Percentiles rank a stretch among this genome's conserved stretches.
phyloP scores from a whole-genome alignment of 2,888 invertebrate genomes.

The Danaus chrysippus region DNA sequence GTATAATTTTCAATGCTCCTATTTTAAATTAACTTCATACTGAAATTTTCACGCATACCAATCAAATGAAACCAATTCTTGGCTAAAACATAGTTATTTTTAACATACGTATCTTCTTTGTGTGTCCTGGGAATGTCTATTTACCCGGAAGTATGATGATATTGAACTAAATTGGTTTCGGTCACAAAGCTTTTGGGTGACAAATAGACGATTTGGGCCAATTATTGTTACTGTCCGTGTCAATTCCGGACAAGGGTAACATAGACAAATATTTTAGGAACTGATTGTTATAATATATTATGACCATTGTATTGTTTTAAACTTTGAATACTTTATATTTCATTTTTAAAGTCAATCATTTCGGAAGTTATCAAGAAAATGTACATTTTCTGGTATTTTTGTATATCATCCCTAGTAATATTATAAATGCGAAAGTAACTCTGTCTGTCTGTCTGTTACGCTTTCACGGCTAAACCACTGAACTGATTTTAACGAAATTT shows the following conservation, averaged over 20 bases:
- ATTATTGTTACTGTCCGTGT: conserved; percentile 39
- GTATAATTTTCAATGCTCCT: too few relatives aligned
- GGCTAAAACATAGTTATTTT: conserved; percentile 15
- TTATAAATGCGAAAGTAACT: too few relatives aligned
- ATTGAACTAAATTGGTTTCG: conserved; percentile 22
- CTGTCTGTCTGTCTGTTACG: too few relatives aligned
- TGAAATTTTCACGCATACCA: too few relatives aligned
- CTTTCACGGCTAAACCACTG: too few relatives aligned
- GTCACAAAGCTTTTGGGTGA: conserved; percentile 35
- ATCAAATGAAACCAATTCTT: conserved; percentile 15
- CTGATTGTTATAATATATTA: conserved; percentile 4
- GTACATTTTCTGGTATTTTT: too few relatives aligned
- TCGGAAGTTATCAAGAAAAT: neutral
- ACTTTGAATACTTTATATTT: neutral
- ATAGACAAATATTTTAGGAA: conserved; percentile 5
- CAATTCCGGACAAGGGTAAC: conserved; percentile 33
- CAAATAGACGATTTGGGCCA: conserved; percentile 58
- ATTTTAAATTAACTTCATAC: too few relatives aligned
- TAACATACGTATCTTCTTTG: conserved; percentile 1
- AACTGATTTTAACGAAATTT: too few relatives aligned
- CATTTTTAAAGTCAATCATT: neutral
- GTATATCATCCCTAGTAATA: too few relatives aligned
- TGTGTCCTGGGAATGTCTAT: conserved; percentile 11
- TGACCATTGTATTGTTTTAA: neutral
- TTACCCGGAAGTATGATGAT: conserved; percentile 16